Conservation (phyloP, 2,888 invertebrate species). For the Danaus chrysippus region DNA sequence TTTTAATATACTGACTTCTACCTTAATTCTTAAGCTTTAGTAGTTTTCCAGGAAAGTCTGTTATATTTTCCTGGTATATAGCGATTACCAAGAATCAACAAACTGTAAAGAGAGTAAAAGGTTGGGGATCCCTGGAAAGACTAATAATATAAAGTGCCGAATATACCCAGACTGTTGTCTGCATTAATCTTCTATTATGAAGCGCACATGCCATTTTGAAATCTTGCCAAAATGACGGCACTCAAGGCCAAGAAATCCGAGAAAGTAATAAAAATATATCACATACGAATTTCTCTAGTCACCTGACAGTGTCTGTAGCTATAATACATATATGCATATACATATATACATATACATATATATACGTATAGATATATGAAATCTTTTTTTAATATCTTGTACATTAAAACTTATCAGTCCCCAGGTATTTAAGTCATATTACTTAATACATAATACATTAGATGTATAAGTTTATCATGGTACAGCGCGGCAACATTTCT, state of each 20-base stretch:
- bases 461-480: background rate
- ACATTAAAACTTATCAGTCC: too few relatives aligned
- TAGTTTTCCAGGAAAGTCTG: too few relatives aligned
- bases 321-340: too few relatives aligned
- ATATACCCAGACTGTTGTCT: conserved; percentile 35
- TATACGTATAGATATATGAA: too few relatives aligned
- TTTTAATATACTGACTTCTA: too few relatives aligned
- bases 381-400: too few relatives aligned
- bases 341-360: too few relatives aligned
- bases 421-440: too few relatives aligned
- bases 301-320: background rate
- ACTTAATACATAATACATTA: too few relatives aligned
- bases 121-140: conserved; percentile 34
- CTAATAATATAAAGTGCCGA: conserved; percentile 41
- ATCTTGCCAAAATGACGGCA: conserved; percentile 27
- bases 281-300: conserved; percentile 11
- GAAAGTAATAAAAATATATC: conserved; percentile 16
- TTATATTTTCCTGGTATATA: background rate
- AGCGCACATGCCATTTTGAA: conserved; percentile 31
- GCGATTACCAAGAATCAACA: background rate
- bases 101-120: conserved; percentile 11
- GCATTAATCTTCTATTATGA: conserved; percentile 38
- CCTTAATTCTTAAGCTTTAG: too few relatives aligned
- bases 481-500: background rate
- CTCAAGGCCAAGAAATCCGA: conserved; percentile 25